phyloP scores from a whole-genome alignment of 2,113 vertebrate genomes.

The Rissa tridactyla region DNA sequence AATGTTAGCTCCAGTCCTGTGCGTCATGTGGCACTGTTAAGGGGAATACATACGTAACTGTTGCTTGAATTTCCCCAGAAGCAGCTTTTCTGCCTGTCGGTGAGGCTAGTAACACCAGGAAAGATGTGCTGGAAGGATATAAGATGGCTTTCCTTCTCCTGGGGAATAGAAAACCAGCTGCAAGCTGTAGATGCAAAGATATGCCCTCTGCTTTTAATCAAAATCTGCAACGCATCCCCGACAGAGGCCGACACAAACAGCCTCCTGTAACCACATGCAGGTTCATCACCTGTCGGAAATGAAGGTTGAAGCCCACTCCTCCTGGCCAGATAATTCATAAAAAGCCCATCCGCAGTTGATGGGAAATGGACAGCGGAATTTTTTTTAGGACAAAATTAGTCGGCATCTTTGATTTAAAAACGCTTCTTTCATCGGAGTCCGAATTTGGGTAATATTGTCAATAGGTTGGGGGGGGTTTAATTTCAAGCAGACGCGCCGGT shows the following conservation, averaged over 20 bases:
- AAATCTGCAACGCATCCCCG: not conserved
- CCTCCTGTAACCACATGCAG: not conserved
- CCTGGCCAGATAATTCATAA: not conserved
- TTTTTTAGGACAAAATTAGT: not conserved
- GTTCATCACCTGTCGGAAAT: not conserved
- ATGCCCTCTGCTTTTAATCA: not conserved
- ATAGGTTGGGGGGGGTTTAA: not conserved
- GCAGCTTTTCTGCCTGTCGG: not conserved
- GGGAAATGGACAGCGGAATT: not conserved
- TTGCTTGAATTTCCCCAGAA: not conserved
- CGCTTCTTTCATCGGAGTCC: not conserved
- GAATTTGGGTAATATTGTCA: not conserved
- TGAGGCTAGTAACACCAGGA: too few species aligned
- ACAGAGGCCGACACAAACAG: not conserved
- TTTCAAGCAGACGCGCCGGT: not conserved
- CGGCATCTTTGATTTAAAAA: not conserved
- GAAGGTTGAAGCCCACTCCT: not conserved
- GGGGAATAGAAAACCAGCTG: not conserved
- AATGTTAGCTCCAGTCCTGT: not conserved
- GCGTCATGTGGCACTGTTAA: not conserved
- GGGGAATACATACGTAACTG: rapidly evolving
- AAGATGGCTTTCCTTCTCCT: not conserved
- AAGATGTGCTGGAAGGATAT: not conserved
- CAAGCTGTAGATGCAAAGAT: not conserved
- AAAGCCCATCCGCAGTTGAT: rapidly evolving